phyloP scores from a whole-genome alignment of 2,113 vertebrate species.

The Galbula dea region DNA sequence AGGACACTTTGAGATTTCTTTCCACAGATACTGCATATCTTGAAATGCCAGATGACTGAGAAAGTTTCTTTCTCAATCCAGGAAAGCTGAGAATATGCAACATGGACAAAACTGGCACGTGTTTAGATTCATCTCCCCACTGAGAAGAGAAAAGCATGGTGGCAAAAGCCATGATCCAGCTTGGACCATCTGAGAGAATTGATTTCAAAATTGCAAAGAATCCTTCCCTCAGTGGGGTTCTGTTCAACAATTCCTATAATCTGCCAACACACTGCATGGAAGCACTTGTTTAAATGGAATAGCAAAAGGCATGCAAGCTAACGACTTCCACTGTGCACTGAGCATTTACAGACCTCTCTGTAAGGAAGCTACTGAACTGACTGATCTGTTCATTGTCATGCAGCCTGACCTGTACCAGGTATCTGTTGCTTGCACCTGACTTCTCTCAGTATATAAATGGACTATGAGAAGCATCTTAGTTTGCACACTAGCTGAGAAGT shows the following conservation, averaged over 20 bases:
- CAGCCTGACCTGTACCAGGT: neutral
- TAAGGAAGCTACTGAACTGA: neutral
- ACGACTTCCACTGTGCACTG: neutral
- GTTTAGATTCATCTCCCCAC: neutral
- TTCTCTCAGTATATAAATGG: neutral
- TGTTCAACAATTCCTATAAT: neutral
- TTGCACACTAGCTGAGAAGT: neutral
- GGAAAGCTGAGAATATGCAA: neutral
- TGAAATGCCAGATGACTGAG: neutral
- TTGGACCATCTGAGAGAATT: neutral
- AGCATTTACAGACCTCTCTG: neutral
- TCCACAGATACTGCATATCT: neutral
- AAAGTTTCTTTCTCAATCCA: neutral
- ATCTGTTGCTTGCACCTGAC: neutral
- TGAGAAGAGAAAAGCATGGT: neutral
- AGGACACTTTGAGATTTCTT: neutral
- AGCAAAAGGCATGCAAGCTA: neutral
- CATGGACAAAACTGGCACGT: neutral
- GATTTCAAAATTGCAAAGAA: neutral
- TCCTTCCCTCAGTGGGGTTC: neutral
- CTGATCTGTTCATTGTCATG: neutral
- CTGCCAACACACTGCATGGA: neutral
- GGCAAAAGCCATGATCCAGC: neutral
- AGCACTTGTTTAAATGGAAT: neutral
- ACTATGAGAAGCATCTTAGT: neutral